Conservation (phyloP, 1,140 invertebrate genomes). For the fruit fly (Drosophila melanogaster) region Release_6_plus_ISO1_MT NC_004354.4:9968501-9969000, state of each 20-base stretch:
- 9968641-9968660: slow-evolving; percentile 5
- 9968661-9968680: slow-evolving; percentile 69
- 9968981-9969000: not conserved
- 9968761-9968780: slow-evolving; percentile 1
- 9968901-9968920: not conserved
- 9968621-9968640: slow-evolving; percentile 8
- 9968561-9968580: slow-evolving; percentile 24
- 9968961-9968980: no score
- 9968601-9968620: slow-evolving; percentile 15
- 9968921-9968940: not conserved
- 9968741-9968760: slow-evolving; percentile 54
- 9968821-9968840: slow-evolving; percentile 16
- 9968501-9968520: slow-evolving; percentile 34
- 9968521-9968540: slow-evolving; percentile 6
- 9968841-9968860: not conserved
- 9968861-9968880: not conserved
- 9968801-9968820: not conserved
- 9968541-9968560: slow-evolving; percentile 39
- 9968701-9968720: slow-evolving; percentile 41
- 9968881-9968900: not conserved
- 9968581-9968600: slow-evolving; percentile 43
- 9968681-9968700: slow-evolving; percentile 28
- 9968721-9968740: slow-evolving; percentile 55
- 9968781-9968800: slow-evolving; percentile 7
- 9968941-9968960: no score